A percentile compares a stretch with the other conserved stretches of the same genome.
Conservation (phyloP, 2,797 vertebrate species). For the Chromobotia macracanthus region DNA sequence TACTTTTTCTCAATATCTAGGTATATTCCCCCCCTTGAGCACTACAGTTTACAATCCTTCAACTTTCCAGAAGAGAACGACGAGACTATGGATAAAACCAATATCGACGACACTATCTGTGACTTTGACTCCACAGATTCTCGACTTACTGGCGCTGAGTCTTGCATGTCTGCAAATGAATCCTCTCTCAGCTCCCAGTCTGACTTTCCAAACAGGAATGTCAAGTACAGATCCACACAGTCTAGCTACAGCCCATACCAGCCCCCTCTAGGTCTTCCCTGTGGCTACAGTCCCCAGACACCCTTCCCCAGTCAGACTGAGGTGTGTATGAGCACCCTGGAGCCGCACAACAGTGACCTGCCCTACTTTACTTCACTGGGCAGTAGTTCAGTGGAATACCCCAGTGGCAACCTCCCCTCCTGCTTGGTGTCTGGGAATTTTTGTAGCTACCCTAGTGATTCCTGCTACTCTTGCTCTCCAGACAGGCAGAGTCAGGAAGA, state of each 20-base stretch:
- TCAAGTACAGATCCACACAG: constrained; percentile 11
- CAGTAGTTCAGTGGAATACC: constrained; percentile 65
- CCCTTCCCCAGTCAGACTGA: constrained; percentile 74
- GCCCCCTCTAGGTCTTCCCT: constrained; percentile 57
- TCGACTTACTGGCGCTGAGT: constrained; percentile 4
- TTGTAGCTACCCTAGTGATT: constrained; percentile 58
- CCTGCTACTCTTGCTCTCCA: constrained; percentile 64
- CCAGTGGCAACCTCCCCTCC: constrained; percentile 66
- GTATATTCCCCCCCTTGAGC: constrained; percentile 55
- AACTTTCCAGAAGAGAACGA: constrained; percentile 79
- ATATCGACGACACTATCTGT: constrained; percentile 35
- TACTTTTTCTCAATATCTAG: constrained; percentile 39
- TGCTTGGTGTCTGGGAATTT: constrained; percentile 62
- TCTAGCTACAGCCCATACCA: constrained; percentile 64
- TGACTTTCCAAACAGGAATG: constrained; percentile 11
- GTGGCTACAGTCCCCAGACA: constrained; percentile 67
- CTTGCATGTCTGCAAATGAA: background rate
- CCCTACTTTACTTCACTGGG: constrained; percentile 66
- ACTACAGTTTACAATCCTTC: constrained; percentile 46
- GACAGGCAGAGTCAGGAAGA: constrained; percentile 57
- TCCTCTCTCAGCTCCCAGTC: constrained; percentile 34
- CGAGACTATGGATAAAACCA: constrained; percentile 73
- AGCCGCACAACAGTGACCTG: constrained; percentile 55
- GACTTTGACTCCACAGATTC: background rate
- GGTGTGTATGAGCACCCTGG: constrained; percentile 51